phyloP scores from a whole-genome alignment of 1,140 invertebrate genomes.

The Hestina assimilis region DNA sequence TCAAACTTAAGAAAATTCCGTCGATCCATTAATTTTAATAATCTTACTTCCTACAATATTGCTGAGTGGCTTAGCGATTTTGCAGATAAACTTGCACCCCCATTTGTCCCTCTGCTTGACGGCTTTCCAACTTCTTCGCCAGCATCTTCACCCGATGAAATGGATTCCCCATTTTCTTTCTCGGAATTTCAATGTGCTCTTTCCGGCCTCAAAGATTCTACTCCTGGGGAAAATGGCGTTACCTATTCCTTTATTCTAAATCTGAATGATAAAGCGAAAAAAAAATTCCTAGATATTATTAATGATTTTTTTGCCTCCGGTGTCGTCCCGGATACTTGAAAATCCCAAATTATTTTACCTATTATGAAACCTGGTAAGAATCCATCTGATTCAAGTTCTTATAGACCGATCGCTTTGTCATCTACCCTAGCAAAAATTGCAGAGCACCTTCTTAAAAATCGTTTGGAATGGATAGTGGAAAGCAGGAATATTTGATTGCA shows the following conservation, averaged over 20 bases:
- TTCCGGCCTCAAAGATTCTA: constrained; percentile 18
- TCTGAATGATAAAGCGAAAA: background rate
- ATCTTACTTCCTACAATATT: constrained; percentile 3
- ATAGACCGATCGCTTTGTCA: background rate
- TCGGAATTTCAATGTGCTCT: constrained; percentile 22
- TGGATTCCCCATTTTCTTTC: constrained; percentile 13
- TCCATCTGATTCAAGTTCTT: too few species aligned
- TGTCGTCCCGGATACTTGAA: constrained; percentile 26
- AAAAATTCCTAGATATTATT: constrained; percentile 19
- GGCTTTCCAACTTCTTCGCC: background rate
- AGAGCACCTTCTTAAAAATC: too few species aligned
- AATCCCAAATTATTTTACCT: constrained; percentile 29
- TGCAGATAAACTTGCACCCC: constrained; percentile 23
- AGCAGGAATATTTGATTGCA: background rate
- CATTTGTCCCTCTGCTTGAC: background rate
- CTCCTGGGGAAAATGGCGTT: constrained; percentile 27
- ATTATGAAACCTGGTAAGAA: too few species aligned
- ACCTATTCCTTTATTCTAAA: constrained; percentile 32
- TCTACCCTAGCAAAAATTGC: background rate
- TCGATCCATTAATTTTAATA: background rate
- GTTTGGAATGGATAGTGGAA: too few species aligned
- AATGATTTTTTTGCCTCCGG: constrained; percentile 20
- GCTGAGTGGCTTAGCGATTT: constrained; percentile 18
- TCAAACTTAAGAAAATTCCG: constrained; percentile 27
- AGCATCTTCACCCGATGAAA: background rate